phyloP scores from a whole-genome alignment of 2,113 vertebrate species.

The Thermophis baileyi region DNA sequence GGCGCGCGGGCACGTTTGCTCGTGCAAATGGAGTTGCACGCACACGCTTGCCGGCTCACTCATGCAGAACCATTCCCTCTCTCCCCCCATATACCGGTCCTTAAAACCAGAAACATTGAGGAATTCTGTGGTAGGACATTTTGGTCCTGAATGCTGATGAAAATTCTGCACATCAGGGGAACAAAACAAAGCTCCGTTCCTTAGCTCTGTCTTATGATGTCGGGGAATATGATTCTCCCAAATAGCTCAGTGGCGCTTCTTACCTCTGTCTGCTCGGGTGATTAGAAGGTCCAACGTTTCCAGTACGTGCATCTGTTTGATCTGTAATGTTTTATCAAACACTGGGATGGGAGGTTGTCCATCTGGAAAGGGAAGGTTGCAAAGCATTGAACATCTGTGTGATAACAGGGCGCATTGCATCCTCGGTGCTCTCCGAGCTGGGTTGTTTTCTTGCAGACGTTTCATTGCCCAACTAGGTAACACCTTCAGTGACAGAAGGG shows the following conservation, averaged over 20 bases:
- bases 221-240: neutral
- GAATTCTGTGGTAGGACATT: too few relatives aligned
- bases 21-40: too few relatives aligned
- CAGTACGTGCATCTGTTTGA: slow-evolving; percentile 94
- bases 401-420: rapidly evolving
- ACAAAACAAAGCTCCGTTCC: neutral
- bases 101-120: too few relatives aligned
- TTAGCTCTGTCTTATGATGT: neutral
- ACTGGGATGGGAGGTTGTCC: slow-evolving; percentile 79
- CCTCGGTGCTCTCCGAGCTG: neutral
- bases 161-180: too few relatives aligned
- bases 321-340: slow-evolving; percentile 89
- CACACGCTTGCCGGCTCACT: too few relatives aligned
- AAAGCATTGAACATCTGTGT: neutral
- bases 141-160: too few relatives aligned
- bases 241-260: neutral
- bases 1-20: too few relatives aligned
- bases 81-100: too few relatives aligned
- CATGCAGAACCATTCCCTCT: too few relatives aligned
- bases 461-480: neutral
- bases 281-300: slow-evolving; percentile 92
- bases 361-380: slow-evolving; percentile 70
- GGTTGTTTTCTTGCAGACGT: neutral
- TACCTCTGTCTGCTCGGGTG: slow-evolving; percentile 92
- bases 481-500: neutral